Base-by-base conservation (phyloP, 1,140 invertebrate genomes). In the Tetramorium simillimum region DNA sequence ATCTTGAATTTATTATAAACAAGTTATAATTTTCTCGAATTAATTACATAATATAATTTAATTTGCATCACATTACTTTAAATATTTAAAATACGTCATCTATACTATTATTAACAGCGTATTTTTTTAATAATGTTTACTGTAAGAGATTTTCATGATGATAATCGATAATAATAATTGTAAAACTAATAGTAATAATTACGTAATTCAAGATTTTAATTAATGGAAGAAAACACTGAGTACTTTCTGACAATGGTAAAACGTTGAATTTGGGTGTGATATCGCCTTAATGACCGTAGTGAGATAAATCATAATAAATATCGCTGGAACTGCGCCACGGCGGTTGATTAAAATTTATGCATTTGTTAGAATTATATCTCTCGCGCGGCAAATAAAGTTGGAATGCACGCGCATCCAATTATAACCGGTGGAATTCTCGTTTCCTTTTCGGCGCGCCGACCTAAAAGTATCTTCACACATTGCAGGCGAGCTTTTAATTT, bases 361-460 rank as follows among this genome's bases (percentile, higher is more conserved):
- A 73, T 84, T 84, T 84, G 80, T 62, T 84, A 84, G 69, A 84
- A 84, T 84, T 84, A 84, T 84, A 75, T 84, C 51, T 75, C 69
- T 49, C 69, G 40, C 40, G 80, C 80, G 53, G 80, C 69, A 60
- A 84, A 84, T 84, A 75, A 73, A 84, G 49, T 58, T 56, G 80
- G 80, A 62, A 84, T 62, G 69, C 53, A 84, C 53, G 69, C 69
- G 69, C 69, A 75, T 84, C 80, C 80, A 84, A 84, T 84, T 84
- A 84, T 84, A 84, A 84, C 69, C 69, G 69, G 80, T 33, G 80
- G 53, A 73, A 75, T 84, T 75, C 80, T 75, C 80, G 80, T 84
- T 84, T 84, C 80, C 80, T 84, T 84, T 84, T 84, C 53, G 80
- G 53, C 67, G 51, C 67, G 69, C 21, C 67, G 67, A 58, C 56